Evolutionary conservation across 2,797 vertebrate species (phyloP).

Genomic region (Pseudochromis fuscus): DNA sequence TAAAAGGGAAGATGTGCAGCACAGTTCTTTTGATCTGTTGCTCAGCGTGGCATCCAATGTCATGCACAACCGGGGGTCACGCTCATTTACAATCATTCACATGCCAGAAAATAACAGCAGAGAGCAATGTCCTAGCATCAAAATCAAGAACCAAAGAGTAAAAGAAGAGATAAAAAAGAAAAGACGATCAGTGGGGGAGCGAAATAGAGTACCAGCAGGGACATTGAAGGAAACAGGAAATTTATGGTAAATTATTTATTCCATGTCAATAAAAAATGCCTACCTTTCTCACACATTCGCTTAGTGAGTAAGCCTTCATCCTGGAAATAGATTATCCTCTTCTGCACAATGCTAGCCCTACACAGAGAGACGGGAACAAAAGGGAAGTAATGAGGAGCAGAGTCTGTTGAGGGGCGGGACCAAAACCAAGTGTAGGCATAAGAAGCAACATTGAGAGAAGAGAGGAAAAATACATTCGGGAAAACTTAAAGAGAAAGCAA

Average conservation of each 20-base stretch:
- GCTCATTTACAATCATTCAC: conserved; percentile 60
- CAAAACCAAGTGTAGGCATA: conserved; percentile 9
- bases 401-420: conserved; percentile 9
- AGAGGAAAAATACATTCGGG: background rate
- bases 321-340: conserved; percentile 95
- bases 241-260: conserved; percentile 43
- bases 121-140: conserved; percentile 40
- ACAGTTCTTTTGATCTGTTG: conserved; percentile 56
- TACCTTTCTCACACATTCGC: conserved; percentile 97
- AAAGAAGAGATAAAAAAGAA: conserved; percentile 22
- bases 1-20: conserved; percentile 34
- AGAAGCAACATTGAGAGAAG: conserved; percentile 13
- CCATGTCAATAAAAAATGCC: conserved; percentile 43
- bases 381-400: conserved; percentile 32
- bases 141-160: conserved; percentile 39
- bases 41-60: conserved; percentile 65
- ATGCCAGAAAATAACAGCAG: conserved; percentile 38
- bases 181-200: conserved; percentile 17
- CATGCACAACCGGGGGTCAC: conserved; percentile 50
- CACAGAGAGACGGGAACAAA: conserved; percentile 38
- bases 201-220: conserved; percentile 25
- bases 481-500: conserved; percentile 14
- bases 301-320: conserved; percentile 95
- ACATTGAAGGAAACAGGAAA: conserved; percentile 31
- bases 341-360: conserved; percentile 97